A percentile compares a stretch with the other conserved stretches of the same genome.
These are phyloP conservation scores for Anguilla rostrata DNA, from an alignment of 2,113 vertebrate species.

Conservation along the genomic window DNA sequence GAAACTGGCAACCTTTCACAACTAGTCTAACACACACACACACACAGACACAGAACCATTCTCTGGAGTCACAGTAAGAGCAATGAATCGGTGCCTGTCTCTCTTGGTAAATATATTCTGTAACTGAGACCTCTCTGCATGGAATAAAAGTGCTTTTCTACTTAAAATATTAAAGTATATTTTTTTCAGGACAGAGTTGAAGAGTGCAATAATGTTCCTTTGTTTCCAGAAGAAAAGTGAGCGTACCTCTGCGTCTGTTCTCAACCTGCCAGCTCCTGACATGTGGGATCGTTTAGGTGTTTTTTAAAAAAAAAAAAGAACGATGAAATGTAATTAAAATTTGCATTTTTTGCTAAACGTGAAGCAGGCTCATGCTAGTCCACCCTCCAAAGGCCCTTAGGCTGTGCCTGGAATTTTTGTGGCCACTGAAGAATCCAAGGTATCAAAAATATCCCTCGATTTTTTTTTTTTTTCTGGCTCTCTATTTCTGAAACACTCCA, in stretches of 20 bases:
- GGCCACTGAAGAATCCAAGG: constrained; percentile 46
- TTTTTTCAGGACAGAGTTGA: constrained; percentile 1
- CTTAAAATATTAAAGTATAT: not conserved
- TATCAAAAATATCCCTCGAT: constrained; percentile 53
- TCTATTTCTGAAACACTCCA: constrained; percentile 32
- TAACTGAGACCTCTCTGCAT: not conserved
- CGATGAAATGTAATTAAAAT: constrained; percentile 44
- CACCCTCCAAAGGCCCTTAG: constrained; percentile 32
- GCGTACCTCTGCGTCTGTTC: not conserved
- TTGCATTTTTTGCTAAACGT: constrained; percentile 13
- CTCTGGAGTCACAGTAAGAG: not conserved
- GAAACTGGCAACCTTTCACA: too few relatives aligned
- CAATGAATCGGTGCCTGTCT: not conserved
- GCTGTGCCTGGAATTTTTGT: constrained; percentile 39
- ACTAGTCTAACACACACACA: too few relatives aligned
- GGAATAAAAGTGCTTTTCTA: constrained; percentile 8
- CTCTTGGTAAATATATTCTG: not conserved
- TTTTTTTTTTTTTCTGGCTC: constrained; percentile 26
- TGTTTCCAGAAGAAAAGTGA: not conserved
- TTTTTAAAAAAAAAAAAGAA: constrained; percentile 19
- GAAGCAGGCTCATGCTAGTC: constrained; percentile 24
- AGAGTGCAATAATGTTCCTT: not conserved
- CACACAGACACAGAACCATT: not conserved
- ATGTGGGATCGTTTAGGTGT: constrained; percentile 34
- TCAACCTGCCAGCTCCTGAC: not conserved